These are phyloP conservation scores for Maccullochella peelii DNA, from an alignment of 2,113 vertebrate genomes.

Conservation along the genomic window DNA sequence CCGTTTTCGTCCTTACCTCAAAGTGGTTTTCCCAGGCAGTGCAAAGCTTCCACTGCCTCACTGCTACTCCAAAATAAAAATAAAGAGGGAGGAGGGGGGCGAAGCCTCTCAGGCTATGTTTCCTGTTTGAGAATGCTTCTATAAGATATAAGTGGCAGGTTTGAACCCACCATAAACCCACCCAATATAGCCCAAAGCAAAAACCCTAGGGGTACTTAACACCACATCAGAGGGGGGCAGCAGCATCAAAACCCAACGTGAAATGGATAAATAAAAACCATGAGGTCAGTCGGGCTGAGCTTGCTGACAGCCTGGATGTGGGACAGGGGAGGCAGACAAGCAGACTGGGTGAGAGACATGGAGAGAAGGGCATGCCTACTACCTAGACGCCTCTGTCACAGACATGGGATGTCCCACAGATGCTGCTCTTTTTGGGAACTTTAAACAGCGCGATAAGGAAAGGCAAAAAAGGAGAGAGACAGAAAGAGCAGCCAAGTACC, in stretches of 20 bases:
- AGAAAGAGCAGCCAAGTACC: conserved; percentile 31
- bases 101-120: conserved; percentile 47
- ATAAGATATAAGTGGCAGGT: conserved; percentile 63
- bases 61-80: conserved; percentile 56
- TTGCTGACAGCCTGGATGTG: conserved; percentile 53
- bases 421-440: conserved; percentile 58
- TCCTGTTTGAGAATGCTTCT: conserved; percentile 63
- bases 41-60: conserved; percentile 36
- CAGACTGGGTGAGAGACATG: conserved; percentile 47
- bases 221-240: conserved; percentile 66
- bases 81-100: conserved; percentile 20
- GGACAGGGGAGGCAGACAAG: conserved; percentile 45
- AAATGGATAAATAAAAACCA: conserved; percentile 72
- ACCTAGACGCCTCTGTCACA: conserved; percentile 40
- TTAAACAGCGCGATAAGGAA: conserved; percentile 43
- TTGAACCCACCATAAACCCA: conserved; percentile 61
- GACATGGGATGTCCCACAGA: conserved; percentile 54
- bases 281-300: conserved; percentile 51
- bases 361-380: conserved; percentile 41
- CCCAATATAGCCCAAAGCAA: conserved; percentile 63
- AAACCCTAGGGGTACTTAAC: conserved; percentile 61
- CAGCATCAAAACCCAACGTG: conserved; percentile 52
- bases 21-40: conserved; percentile 63
- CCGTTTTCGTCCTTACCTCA: conserved; percentile 31
- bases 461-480: conserved; percentile 28